Evolutionary conservation across 2,888 invertebrate genomes (phyloP).

Genomic region (Tipula unca): DNA sequence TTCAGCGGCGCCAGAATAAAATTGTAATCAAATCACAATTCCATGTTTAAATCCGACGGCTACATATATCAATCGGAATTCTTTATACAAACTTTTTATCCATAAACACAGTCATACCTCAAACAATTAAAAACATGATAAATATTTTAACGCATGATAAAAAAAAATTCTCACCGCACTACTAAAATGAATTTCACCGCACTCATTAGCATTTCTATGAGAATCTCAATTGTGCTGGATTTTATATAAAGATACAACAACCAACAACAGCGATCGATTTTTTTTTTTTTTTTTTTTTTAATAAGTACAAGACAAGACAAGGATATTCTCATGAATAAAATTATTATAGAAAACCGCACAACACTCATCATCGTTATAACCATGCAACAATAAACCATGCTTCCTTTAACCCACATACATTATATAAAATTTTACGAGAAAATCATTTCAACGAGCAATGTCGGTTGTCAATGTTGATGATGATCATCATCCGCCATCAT

Average conservation of each 20-base stretch:
- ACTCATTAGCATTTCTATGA: neutral
- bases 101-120: neutral
- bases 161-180: neutral
- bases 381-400: neutral
- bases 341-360: neutral
- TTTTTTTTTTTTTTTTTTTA: too few relatives aligned
- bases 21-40: too few relatives aligned
- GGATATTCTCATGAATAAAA: neutral
- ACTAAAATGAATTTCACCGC: neutral
- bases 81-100: neutral
- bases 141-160: neutral
- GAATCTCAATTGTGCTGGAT: neutral
- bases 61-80: neutral
- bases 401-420: neutral
- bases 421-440: neutral
- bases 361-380: neutral
- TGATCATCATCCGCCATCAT: neutral
- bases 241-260: neutral
- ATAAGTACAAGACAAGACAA: neutral
- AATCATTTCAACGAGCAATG: neutral
- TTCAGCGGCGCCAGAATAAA: too few relatives aligned
- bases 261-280: neutral
- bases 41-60: too few relatives aligned
- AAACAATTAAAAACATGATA: neutral
- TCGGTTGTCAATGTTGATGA: neutral